These are phyloP conservation scores for Crossaster papposus DNA, from an alignment of 53 echinoderm and acorn worm genomes.

Conservation along the genomic window DNA sequence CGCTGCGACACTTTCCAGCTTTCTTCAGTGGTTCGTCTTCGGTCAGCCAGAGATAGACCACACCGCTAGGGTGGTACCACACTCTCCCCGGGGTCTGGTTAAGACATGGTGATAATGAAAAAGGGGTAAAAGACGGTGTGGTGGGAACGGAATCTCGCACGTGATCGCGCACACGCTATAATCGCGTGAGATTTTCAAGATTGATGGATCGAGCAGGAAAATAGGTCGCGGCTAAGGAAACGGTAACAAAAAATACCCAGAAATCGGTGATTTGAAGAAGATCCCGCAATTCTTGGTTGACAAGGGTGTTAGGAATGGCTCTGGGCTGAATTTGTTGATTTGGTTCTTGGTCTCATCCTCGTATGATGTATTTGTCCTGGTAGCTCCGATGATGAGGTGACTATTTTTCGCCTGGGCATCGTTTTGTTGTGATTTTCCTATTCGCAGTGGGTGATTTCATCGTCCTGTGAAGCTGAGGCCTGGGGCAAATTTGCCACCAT, in stretches of 20 bases:
- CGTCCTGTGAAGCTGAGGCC: background rate
- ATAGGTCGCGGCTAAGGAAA: background rate
- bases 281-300: background rate
- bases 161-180: background rate
- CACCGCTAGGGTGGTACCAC: background rate
- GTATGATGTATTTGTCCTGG: background rate
- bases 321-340: background rate
- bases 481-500: background rate
- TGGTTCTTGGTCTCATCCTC: background rate
- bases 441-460: background rate
- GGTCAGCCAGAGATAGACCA: background rate
- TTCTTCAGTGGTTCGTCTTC: background rate
- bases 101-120: background rate
- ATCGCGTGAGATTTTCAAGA: background rate
- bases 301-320: background rate
- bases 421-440: constrained; percentile 15
- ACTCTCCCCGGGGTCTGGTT: background rate
- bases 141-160: constrained; percentile 3
- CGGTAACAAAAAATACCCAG: background rate
- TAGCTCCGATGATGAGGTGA: background rate
- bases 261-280: background rate
- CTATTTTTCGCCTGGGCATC: background rate
- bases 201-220: background rate
- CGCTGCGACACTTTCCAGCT: background rate
- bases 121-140: background rate